Evolutionary conservation across 2,113 vertebrate genomes (phyloP), one percentile per base, ranked within the genome.

Genomic region (Macquaria ambigua): DNA sequence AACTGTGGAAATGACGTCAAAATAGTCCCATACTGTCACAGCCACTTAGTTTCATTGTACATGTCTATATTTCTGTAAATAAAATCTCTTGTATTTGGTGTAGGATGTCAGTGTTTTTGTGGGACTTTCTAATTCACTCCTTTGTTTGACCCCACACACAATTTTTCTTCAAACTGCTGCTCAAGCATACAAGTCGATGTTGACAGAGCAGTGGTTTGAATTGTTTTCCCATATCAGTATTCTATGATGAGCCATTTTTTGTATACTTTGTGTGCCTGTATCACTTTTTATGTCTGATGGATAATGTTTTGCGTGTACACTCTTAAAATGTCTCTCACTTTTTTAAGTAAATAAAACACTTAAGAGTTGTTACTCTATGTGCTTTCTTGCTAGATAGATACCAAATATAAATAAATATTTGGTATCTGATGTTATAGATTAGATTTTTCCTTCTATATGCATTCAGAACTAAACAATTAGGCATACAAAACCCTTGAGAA

Each of bases 261-360:
- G 67, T 87, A 89, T 82, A 82, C 89, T 93, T 76, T 89, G 53
- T 87, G 62, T 92, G 74, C 72, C 64, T 93, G 64, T 87, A 76
- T 90, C 81, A 89, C 84, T 61, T 91, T 86, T 77, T 92, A 74
- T 88, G 81, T 89, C 79, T 78, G 73, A 92, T 89, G 84, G 70
- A 90, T 92, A 70, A 81, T 93, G 87, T 92, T 84, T 91, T 90
- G 41, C 88, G 73, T 94, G 89, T 90, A 79, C 89, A 89, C 85
- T 90, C 46, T 77, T 81, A 85, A 86, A 80, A 85, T 86, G 77
- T 87, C 81, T 86, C 37, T 84, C 87, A 91, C 87, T 95, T 96
- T 96, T 95, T 79, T 93, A 93, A 91, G 85, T 93, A 94, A 95
- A 95, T 91, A 94, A 93, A 94, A 93, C 92, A 92, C 84, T 74